Base-by-base conservation (phyloP, 2,888 invertebrate genomes). In the Trilocha varians region DNA sequence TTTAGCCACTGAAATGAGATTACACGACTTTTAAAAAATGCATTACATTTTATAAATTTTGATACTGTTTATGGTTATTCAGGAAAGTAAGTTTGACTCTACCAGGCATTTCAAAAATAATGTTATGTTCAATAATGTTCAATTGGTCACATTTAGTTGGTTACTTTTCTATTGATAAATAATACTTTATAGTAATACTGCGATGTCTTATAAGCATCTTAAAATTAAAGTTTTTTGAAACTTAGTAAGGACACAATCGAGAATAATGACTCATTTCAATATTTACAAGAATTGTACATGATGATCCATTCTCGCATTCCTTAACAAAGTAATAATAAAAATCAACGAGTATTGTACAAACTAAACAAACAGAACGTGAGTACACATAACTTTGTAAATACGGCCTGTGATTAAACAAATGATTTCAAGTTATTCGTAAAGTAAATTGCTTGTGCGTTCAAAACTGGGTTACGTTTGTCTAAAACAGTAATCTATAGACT, bases 271-370 rank as follows among this genome's bases (percentile, higher is more conserved):
- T 55, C 49, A 50, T 48, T 52, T 53, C 48, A 51, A 48, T 69
- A 70, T 75, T 72, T 71, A 70, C 62, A 59, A 73, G 67, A 58
- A 57, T 65, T 44, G 56, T 60, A 62, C 58, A 64, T 66, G 69
- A 70, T 69, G 68, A 69, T 58, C 66, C 66, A 67, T 58, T 60
- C 53, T 57, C 49, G 44, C 54, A 50, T 53, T 59, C 50, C 70
- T 72, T 71, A 69, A 64, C 70, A 70, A 70, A 55, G 53, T 53
- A 59, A 55, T 55, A 50, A 40, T 45, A 52, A 48, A 56, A 64
- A 54, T 52, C 46, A 45, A 53, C 41, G 42, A 41, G 48, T 50
- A 42, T 49, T 48, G 52, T 45, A 47, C 38, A 39, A 36, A 38
- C 41, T 48, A 46, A 38, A 43, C 50, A 52, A 55, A 57, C 40